Conservation (phyloP, 2,797 vertebrate genomes). For the Spinibarbus caldwelli region DNA sequence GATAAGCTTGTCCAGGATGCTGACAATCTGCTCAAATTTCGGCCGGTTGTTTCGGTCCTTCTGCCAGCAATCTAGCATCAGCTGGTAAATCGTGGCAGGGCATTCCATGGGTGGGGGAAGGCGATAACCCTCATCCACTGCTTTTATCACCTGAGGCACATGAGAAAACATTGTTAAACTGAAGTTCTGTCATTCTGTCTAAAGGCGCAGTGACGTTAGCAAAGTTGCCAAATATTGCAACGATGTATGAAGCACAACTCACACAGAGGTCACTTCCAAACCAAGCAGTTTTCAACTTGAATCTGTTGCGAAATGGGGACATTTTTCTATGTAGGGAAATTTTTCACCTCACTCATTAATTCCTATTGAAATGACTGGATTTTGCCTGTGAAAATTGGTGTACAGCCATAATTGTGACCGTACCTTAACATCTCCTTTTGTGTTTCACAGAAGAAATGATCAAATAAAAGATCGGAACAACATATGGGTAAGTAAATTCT, state of each 20-base stretch:
- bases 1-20: conserved; percentile 97
- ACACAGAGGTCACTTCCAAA: not conserved
- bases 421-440: not conserved
- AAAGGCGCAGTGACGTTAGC: not conserved
- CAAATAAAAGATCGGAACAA: not conserved
- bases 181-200: not conserved
- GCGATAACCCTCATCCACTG: conserved; percentile 97
- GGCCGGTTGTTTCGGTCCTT: conserved; percentile 98
- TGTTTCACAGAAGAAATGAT: not conserved
- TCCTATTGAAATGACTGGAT: too few species aligned
- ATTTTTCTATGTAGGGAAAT: not conserved
- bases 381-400: fast-evolving
- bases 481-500: not conserved
- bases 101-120: conserved; percentile 99
- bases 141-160: conserved; percentile 91
- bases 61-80: conserved; percentile 99
- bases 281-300: not conserved
- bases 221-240: not conserved
- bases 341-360: not conserved
- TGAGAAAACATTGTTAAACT: not conserved
- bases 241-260: not conserved
- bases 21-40: conserved; percentile 98
- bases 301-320: not conserved
- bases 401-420: not conserved
- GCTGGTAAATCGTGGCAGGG: conserved; percentile 95